Percentiles rank a stretch among this genome's conserved stretches.
These are phyloP conservation scores for Magallana nippona DNA, from an alignment of 2,888 invertebrate genomes.

Conservation along the genomic window DNA sequence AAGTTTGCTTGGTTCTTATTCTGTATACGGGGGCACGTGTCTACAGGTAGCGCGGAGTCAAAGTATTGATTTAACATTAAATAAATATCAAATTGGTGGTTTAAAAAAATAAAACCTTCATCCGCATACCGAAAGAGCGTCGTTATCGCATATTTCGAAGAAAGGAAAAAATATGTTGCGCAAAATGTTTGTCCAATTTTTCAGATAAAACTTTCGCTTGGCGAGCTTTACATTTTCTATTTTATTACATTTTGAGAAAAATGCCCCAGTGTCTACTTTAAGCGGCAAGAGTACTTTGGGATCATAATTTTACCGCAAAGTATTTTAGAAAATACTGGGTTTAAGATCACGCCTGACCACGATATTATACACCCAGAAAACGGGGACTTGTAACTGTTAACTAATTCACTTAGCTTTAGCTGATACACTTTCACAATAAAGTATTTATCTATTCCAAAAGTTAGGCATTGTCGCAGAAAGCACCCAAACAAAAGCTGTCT, in stretches of 20 bases:
- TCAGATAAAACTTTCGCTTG: background rate
- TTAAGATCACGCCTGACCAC: conserved; percentile 21
- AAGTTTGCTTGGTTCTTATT: conserved; percentile 3
- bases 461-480: conserved; percentile 25
- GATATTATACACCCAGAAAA: background rate
- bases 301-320: conserved; percentile 15
- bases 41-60: conserved; percentile 11
- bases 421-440: conserved; percentile 30
- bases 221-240: background rate
- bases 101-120: conserved; percentile 1
- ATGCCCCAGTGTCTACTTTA: background rate
- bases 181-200: background rate
- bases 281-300: conserved; percentile 7
- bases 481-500: background rate
- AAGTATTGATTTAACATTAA: conserved; percentile 29
- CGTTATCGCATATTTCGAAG: background rate
- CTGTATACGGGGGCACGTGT: background rate
- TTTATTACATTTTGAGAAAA: background rate
- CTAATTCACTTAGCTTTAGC: conserved; percentile 21
- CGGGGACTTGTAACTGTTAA: conserved; percentile 31
- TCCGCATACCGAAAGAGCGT: conserved; percentile 9
- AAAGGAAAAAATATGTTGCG: background rate
- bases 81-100: conserved; percentile 28
- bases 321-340: conserved; percentile 21
- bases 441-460: conserved; percentile 17